Base-by-base conservation (phyloP, 2,888 invertebrate species). In the Netelia inedita region DNA sequence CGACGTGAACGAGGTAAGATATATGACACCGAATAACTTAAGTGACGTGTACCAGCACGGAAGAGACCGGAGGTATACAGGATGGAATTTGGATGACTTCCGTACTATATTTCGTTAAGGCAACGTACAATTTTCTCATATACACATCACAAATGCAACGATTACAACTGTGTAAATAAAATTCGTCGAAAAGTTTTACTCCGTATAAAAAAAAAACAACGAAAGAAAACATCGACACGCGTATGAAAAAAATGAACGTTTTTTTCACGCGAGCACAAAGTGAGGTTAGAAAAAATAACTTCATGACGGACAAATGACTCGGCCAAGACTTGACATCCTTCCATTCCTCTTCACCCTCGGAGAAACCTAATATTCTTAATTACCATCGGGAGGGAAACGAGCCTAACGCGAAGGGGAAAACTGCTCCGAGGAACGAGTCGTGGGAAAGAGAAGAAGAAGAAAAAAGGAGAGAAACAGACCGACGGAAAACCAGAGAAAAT, bases 331-430 rank as follows among this genome's bases (percentile, higher is more conserved):
- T 53, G 78, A 73, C 59, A 72, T 41, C 11, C 57, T 71, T 57
- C 46, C 46, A 46, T 35, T 35, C 35, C 50, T 41, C 55, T 57
- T 69, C 72, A 46, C 68, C 19, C 46, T 57, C 41, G 71, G 72
- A 71, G 81, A 87, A 87, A 87, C 83, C 79, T 85, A 87, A 88
- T 88, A 86, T 85, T 85, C 81, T 85, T 87, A 88, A 88, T 88
- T 88, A 86, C 81, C 84, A 69, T 69, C 61, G n/a, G 28, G 55
- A 72, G 82, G 66, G 81, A 75, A 82, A 87, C 81, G 85, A 85
- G 82, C 72, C 68, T 72, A 76, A 76, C 61, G 50, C 55, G 10
- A 76, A 73, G 73, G 55, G 43, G 46, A 63, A 73, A 81, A 84
- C 61, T 65, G 55, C 35, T 28, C 63, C 63, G 46, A 21, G 35